Evolutionary conservation across 2,797 vertebrate species (phyloP), one percentile per base, ranked within the genome.

Genomic region (Parauchenoglanis punctatus): DNA sequence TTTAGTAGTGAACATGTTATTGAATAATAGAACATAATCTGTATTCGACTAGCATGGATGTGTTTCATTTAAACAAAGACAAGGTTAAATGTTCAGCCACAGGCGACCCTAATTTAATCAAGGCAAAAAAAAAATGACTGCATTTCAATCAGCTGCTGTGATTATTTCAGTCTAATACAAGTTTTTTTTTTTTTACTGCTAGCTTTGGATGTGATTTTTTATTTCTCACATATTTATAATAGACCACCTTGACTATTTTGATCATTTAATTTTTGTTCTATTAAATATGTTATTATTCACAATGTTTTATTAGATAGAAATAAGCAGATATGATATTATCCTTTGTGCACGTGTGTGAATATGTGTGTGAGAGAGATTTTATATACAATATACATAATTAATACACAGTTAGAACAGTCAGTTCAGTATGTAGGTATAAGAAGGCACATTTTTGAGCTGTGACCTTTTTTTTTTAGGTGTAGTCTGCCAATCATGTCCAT

Each of bases 41-140:
- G 88, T 75, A 76, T 77, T 83, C 87, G 86, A 93, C 90, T 90
- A 89, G 87, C 81, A 85, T 90, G 89, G 91, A 89, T 90, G 28
- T 92, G 87, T 89, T 91, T 93, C 88, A 91, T 93, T 92, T 91
- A 88, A 93, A 92, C 91, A 91, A 92, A 90, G 77, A 81, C 86
- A 87, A 17, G 68, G 28, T 87, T 80, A 89, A 81, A 81, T 81
- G 82, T 87, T 92, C 87, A 81, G 78, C 87, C 90, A 91, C 87
- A 83, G 84, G 81, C 78, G 31, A 67, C 72, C 83, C 90, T 88
- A 88, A 93, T 91, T 90, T 88, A 83, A 90, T 90, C 90, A 90
- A 89, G 88, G 88, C 28, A 87, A 81, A 52, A 82, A n/a, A 40
- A 35, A 81, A 84, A 87, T 1, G 40, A 70, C 80, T 84, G 67